Conservation (phyloP, 2,888 invertebrate species). For the Muschampia plurimacula region DNA sequence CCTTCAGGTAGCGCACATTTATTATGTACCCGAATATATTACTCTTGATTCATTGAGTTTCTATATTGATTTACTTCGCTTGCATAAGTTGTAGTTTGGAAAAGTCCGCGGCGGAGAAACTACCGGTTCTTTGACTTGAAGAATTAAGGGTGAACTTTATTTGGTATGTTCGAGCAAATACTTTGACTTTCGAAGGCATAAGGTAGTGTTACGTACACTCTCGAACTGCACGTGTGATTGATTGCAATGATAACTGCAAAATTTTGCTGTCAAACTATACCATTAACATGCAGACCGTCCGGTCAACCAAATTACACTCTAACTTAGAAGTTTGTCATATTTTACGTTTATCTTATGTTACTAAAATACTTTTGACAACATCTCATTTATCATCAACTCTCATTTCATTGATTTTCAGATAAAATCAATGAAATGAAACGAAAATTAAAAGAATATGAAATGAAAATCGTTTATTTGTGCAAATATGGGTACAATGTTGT, state of each 20-base stretch:
- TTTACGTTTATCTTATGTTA: no score
- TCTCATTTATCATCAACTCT: no score
- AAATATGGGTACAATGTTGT: no score
- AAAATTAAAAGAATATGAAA: no score
- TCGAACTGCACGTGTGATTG: constrained; percentile 13
- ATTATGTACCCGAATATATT: constrained; percentile 87
- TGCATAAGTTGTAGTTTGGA: constrained; percentile 81
- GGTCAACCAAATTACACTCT: no score
- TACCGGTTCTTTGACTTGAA: constrained; percentile 65
- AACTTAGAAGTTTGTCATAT: no score
- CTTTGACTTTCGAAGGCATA: constrained; percentile 18
- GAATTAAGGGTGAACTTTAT: constrained; percentile 63
- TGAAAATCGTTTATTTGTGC: no score
- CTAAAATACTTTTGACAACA: no score
- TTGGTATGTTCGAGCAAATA: constrained; percentile 39
- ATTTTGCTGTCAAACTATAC: neutral
- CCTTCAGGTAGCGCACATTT: constrained; percentile 86
- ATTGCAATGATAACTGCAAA: constrained; percentile 24
- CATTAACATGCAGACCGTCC: no score
- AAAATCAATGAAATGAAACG: no score
- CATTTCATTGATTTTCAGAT: no score
- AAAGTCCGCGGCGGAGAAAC: constrained; percentile 64
- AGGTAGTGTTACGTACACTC: constrained; percentile 18
- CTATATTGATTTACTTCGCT: constrained; percentile 85
- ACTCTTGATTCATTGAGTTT: constrained; percentile 86